phyloP scores from a whole-genome alignment of 2,888 invertebrate species.

The Brachypterus glaber region DNA sequence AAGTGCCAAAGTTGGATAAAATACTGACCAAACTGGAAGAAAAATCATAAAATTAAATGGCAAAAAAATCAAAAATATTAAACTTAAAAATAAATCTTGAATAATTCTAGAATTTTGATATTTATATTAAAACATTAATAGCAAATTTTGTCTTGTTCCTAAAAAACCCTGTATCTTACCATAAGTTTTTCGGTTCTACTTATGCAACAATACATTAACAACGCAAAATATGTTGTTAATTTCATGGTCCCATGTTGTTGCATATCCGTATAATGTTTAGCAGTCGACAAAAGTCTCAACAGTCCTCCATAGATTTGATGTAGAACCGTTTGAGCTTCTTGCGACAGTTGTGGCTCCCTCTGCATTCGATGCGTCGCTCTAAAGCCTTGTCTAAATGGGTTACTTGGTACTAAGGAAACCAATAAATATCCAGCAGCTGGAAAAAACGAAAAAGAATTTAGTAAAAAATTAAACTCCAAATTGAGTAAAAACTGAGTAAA shows the following conservation, averaged over 20 bases:
- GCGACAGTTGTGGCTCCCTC: conserved; percentile 43
- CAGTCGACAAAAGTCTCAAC: conserved; percentile 66
- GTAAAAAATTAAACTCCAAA: background rate
- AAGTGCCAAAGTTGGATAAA: conserved; percentile 88
- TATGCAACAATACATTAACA: conserved; percentile 85
- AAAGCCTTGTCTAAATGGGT: conserved; percentile 83
- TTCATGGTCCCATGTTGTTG: conserved; percentile 84
- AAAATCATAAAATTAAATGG: no score
- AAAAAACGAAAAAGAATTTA: conserved; percentile 20
- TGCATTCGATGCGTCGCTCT: conserved; percentile 49
- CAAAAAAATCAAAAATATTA: background rate
- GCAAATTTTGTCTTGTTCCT: conserved; percentile 1
- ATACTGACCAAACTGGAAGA: conserved; percentile 77
- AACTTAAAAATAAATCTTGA: conserved; percentile 7
- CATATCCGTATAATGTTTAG: conserved; percentile 78
- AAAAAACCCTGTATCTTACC: no score
- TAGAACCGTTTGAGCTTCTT: conserved; percentile 47
- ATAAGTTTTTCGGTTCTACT: conserved; percentile 85
- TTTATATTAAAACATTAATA: no score
- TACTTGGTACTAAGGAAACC: conserved; percentile 83
- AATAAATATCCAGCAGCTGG: conserved; percentile 79
- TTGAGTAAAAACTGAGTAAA: conserved; percentile 1
- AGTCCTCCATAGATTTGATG: conserved; percentile 66
- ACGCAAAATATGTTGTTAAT: conserved; percentile 84
- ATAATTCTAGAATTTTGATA: background rate